These are phyloP conservation scores for Catostylus mosaicus DNA, from an alignment of 30 jellyfish, hydroid and myxozoan species.

Conservation along the genomic window DNA sequence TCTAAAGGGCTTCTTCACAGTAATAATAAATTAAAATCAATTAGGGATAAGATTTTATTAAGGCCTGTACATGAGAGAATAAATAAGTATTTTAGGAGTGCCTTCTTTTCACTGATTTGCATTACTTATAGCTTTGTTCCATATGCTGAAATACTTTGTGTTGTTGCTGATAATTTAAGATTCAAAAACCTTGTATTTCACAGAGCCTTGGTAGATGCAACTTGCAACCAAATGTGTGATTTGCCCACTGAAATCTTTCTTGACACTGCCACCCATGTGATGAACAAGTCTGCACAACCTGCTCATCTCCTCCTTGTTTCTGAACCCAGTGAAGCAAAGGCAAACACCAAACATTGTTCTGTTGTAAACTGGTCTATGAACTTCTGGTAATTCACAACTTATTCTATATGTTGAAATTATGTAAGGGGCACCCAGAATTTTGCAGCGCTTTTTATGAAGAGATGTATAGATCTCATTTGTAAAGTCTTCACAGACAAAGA, in stretches of 20 bases:
- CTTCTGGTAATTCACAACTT: conserved; percentile 69
- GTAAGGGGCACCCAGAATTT: conserved; percentile 95
- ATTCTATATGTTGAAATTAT: conserved; percentile 56
- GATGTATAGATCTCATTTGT: conserved; percentile 56
- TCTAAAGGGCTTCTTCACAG: too few species aligned
- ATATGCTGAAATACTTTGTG: too few species aligned
- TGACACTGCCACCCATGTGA: conserved; percentile 98
- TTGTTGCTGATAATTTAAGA: too few species aligned
- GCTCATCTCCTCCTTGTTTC: conserved; percentile 85
- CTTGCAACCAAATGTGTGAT: conserved; percentile 95
- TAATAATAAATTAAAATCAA: too few species aligned
- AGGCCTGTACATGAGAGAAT: too few species aligned
- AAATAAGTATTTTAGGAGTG: too few species aligned
- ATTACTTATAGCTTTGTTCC: too few species aligned
- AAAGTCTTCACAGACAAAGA: conserved; percentile 87
- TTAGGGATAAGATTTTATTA: too few species aligned
- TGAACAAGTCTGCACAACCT: conserved; percentile 92
- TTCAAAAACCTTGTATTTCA: conserved; percentile 95
- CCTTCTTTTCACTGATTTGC: too few species aligned
- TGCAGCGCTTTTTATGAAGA: conserved; percentile 79
- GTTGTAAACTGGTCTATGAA: conserved; percentile 87
- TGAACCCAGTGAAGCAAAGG: conserved; percentile 97
- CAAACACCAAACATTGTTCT: conserved; percentile 97
- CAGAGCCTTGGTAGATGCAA: conserved; percentile 84
- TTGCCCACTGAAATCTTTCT: conserved; percentile 93